Conservation (phyloP, 1,140 invertebrate species). For the Zaprionus nigranus region DNA sequence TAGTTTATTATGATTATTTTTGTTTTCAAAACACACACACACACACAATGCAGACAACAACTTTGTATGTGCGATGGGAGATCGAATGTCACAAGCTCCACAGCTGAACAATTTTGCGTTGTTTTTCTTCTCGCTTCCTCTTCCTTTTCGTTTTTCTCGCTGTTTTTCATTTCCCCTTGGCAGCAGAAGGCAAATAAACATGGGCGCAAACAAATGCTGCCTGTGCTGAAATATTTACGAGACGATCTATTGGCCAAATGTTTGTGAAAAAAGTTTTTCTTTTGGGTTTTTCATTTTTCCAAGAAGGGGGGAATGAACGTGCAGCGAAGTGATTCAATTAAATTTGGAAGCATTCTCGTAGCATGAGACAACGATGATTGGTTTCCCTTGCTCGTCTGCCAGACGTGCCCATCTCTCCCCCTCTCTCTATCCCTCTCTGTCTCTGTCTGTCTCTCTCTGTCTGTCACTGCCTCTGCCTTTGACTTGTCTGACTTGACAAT, state of each 20-base stretch:
- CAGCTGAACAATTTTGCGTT: slow-evolving; percentile 23
- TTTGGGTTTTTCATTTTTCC: slow-evolving; percentile 1
- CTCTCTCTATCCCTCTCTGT: background rate
- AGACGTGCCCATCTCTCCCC: slow-evolving; percentile 13
- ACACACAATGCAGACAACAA: slow-evolving; percentile 37
- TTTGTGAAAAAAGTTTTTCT: slow-evolving; percentile 36
- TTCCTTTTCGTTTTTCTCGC: background rate
- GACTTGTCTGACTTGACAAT: slow-evolving; percentile 31
- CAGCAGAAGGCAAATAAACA: slow-evolving; percentile 63
- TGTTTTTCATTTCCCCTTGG: slow-evolving; percentile 10
- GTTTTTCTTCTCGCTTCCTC: background rate
- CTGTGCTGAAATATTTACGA: slow-evolving; percentile 53
- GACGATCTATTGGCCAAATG: slow-evolving; percentile 41
- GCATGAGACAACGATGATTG: slow-evolving; percentile 43
- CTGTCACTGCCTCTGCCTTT: slow-evolving; percentile 15
- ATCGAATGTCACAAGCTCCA: slow-evolving; percentile 71
- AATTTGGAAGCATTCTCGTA: slow-evolving; percentile 49
- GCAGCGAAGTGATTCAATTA: slow-evolving; percentile 63
- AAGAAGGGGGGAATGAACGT: slow-evolving; percentile 11
- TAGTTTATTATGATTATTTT: slow-evolving; percentile 55
- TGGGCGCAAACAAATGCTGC: slow-evolving; percentile 36
- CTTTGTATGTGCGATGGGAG: slow-evolving; percentile 59
- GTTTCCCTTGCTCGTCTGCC: slow-evolving; percentile 48
- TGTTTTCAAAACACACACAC: slow-evolving; percentile 46
- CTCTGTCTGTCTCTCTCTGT: background rate